phyloP scores from a whole-genome alignment of 2,113 vertebrate genomes.

The Kryptolebias marmoratus region DNA sequence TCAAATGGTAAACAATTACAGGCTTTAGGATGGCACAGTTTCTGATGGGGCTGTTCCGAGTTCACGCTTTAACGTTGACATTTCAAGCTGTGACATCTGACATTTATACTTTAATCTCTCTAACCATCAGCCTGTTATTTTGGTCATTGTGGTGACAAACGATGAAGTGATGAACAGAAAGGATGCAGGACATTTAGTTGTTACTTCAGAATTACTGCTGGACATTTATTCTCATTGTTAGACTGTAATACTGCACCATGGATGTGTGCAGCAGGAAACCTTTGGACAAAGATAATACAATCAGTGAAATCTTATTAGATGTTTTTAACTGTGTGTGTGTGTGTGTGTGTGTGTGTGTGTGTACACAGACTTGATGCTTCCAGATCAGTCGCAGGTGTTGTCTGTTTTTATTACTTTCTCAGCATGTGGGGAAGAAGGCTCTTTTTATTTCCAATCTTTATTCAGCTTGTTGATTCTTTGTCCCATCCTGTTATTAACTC shows the following conservation, averaged over 20 bases:
- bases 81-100: conserved; percentile 12
- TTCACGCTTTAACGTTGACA: conserved; percentile 17
- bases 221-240: not conserved
- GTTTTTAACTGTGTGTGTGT: conserved; percentile 30
- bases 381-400: conserved; percentile 56
- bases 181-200: not conserved
- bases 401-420: conserved; percentile 66
- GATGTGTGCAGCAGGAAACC: conserved; percentile 5
- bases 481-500: conserved; percentile 57
- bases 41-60: not conserved
- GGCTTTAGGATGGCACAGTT: not conserved
- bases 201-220: not conserved
- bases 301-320: conserved; percentile 57
- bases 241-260: not conserved
- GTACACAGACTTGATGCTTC: conserved; percentile 16
- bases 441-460: conserved; percentile 27
- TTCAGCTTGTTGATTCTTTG: conserved; percentile 41
- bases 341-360: conserved; percentile 18
- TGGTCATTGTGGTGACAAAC: not conserved
- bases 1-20: not conserved
- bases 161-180: not conserved
- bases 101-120: conserved; percentile 18
- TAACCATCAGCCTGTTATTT: conserved; percentile 1
- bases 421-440: conserved; percentile 39
- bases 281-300: conserved; percentile 37